A percentile compares a stretch with the other conserved stretches of the same genome.
Evolutionary conservation across 2,888 invertebrate genomes (phyloP).

Genomic region (Serripes groenlandicus): DNA sequence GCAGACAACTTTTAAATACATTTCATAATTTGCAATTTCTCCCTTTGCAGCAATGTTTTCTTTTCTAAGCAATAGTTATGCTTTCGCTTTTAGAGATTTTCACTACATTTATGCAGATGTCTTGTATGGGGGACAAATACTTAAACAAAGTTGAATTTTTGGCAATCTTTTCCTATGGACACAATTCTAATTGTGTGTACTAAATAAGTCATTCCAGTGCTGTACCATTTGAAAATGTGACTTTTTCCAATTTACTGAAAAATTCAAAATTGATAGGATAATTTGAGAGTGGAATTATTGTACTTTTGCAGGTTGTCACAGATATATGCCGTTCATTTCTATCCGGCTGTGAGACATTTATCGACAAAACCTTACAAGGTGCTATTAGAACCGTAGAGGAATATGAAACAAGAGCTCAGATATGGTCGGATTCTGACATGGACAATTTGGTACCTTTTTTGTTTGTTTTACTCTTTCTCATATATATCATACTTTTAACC

Average conservation of each 20-base stretch:
- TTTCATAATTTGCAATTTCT: too few relatives aligned
- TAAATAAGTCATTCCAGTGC: too few relatives aligned
- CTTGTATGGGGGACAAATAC: too few relatives aligned
- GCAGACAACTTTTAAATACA: too few relatives aligned
- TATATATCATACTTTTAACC: not conserved
- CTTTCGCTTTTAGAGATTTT: too few relatives aligned
- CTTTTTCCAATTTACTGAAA: not conserved
- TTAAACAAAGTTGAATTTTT: too few relatives aligned
- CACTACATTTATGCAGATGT: too few relatives aligned
- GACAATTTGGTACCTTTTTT: not conserved
- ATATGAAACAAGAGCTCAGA: conserved; percentile 72
- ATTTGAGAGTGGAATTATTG: not conserved
- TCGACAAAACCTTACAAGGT: conserved; percentile 80
- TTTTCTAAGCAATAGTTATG: too few relatives aligned
- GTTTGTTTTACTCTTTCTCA: not conserved
- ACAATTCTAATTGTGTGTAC: not conserved
- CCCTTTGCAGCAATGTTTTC: not conserved
- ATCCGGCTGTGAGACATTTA: conserved; percentile 78
- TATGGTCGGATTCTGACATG: conserved; percentile 1
- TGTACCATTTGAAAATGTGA: too few relatives aligned
- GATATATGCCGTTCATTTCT: conserved; percentile 79
- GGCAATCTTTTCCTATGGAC: too few relatives aligned
- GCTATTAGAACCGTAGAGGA: conserved; percentile 79
- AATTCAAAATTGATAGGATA: not conserved
- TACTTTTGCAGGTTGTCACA: conserved; percentile 69